A percentile compares a stretch with the other conserved stretches of the same genome.
These are phyloP conservation scores for Drosophila orena DNA, from an alignment of 1,140 invertebrate species.

Conservation along the genomic window DNA sequence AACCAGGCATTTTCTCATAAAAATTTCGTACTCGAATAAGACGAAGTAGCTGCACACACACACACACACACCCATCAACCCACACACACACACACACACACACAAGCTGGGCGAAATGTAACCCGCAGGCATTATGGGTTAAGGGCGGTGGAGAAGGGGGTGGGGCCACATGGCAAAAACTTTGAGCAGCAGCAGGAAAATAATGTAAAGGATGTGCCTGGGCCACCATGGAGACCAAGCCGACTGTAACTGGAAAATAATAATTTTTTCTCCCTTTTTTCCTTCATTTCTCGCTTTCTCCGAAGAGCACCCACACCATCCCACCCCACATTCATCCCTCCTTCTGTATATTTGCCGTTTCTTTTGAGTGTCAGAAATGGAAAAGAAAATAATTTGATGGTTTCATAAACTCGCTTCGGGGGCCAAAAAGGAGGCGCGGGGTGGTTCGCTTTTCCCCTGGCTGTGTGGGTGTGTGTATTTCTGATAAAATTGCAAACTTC, in stretches of 20 bases:
- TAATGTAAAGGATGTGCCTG: conserved; percentile 81
- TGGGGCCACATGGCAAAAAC: conserved; percentile 56
- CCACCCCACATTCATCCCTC: conserved; percentile 19
- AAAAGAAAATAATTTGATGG: conserved; percentile 85
- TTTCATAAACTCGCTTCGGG: conserved; percentile 79
- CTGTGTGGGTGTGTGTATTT: conserved; percentile 43
- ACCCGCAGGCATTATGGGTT: conserved; percentile 67
- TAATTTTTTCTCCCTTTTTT: conserved; percentile 70
- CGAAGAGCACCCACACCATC: neutral
- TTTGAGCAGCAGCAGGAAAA: conserved; percentile 66
- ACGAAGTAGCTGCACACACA: conserved; percentile 67
- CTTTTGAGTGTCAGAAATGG: conserved; percentile 84
- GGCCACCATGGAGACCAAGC: conserved; percentile 68
- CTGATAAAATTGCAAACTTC: conserved; percentile 80
- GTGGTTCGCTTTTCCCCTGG: conserved; percentile 11
- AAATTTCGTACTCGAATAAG: conserved; percentile 81
- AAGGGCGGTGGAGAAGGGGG: conserved; percentile 15
- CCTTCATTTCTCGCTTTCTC: conserved; percentile 37
- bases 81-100: conserved; percentile 21
- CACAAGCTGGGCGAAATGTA: conserved; percentile 62
- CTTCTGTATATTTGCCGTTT: conserved; percentile 68
- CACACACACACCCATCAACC: conserved; percentile 22
- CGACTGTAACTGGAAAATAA: conserved; percentile 82
- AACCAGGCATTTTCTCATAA: conserved; percentile 80
- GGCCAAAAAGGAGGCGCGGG: conserved; percentile 15